Evolutionary conservation across 1,140 invertebrate genomes (phyloP), one percentile per base, ranked within the genome.

Genomic region (Lepidotrigona ventralis): DNA sequence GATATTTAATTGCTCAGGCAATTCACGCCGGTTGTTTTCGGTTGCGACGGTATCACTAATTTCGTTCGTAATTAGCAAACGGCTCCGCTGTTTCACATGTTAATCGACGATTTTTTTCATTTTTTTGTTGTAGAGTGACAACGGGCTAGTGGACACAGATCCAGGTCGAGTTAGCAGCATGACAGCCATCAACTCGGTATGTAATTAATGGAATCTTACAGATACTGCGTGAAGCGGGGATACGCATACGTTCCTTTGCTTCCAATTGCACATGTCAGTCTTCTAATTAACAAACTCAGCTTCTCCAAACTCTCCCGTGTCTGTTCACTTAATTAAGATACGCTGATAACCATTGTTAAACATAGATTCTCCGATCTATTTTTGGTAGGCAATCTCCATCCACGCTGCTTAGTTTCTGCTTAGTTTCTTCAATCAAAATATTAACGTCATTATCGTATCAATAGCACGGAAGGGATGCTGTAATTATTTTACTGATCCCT

Each of bases 101-200:
- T 72, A 83, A 79, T 29, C 39, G 68, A 83, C n/a, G 54, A 60
- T 78, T 82, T 82, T 78, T 70, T 82, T 82, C 74, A 90, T 78
- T 69, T 70, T 88, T 92, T 85, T 92, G 87, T 94, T 94, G 78
- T 93, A 95, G 94, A 94, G 93, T 93, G 94, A 94, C 92, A 93
- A 90, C 92, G 93, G 94, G 92, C 91, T 94, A 94, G 93, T 92
- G 92, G 92, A 94, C 89, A 91, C 93, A 92, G 93, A 94, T 92
- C 91, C 92, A 90, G 92, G 89, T 92, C 92, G 92, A 92, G 92
- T 93, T 93, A 93, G 91, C 92, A 93, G 91, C 86, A 95, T 95
- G 94, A 95, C 94, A 90, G 94, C 94, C 89, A 95, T 95, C 90
- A 95, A 95, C 91, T 94, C 94, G 92, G 94, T 95, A 90, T 94